phyloP scores from a whole-genome alignment of 2,113 vertebrate genomes.

The Apus apus region DNA sequence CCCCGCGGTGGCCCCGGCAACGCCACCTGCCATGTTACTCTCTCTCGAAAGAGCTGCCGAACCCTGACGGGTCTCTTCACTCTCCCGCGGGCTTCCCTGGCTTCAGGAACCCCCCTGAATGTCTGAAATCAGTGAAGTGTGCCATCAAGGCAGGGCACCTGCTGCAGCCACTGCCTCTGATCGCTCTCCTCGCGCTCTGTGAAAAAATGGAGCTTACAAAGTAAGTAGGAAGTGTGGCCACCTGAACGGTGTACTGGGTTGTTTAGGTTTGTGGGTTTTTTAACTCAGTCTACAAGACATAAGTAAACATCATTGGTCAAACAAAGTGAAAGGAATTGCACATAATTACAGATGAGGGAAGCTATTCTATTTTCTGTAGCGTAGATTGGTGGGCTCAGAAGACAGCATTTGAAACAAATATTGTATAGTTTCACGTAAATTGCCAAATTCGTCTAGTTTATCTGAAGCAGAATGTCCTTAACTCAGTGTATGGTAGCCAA shows the following conservation, averaged over 20 bases:
- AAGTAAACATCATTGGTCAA: not conserved
- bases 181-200: not conserved
- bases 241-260: not conserved
- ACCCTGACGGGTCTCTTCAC: too few species aligned
- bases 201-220: not conserved
- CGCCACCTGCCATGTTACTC: too few species aligned
- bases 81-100: too few species aligned
- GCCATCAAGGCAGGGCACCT: too few species aligned
- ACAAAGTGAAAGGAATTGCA: not conserved
- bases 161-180: too few species aligned
- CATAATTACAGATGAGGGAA: not conserved
- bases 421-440: not conserved
- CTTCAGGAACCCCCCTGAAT: too few species aligned
- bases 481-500: not conserved
- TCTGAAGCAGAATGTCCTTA: not conserved
- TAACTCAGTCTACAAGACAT: not conserved
- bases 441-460: not conserved
- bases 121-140: too few species aligned
- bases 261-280: not conserved
- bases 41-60: too few species aligned
- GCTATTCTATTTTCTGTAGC: not conserved
- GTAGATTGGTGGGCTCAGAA: not conserved
- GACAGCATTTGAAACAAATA: not conserved
- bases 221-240: not conserved
- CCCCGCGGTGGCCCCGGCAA: too few species aligned